phyloP scores from a whole-genome alignment of 1,140 invertebrate genomes.

The Coelopa frigida region DNA sequence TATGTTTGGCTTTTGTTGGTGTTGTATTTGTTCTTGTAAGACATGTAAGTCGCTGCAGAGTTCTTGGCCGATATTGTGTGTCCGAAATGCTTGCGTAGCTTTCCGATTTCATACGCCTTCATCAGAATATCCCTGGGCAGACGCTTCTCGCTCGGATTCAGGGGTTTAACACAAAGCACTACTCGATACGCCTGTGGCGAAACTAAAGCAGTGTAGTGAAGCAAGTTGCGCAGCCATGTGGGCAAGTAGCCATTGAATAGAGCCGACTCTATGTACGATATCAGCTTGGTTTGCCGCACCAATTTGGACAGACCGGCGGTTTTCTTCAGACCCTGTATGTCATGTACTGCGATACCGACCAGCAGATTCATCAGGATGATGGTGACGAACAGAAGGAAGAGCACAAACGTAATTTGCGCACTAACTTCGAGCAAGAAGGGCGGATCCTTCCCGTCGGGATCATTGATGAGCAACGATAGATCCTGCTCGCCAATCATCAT shows the following conservation, averaged over 20 bases:
- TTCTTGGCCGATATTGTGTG: constrained; percentile 57
- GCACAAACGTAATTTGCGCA: constrained; percentile 63
- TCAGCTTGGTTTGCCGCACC: constrained; percentile 69
- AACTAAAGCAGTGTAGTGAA: constrained; percentile 66
- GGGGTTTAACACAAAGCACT: constrained; percentile 67
- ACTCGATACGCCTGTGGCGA: constrained; percentile 69
- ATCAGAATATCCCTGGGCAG: constrained; percentile 66
- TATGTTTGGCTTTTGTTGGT: constrained; percentile 53
- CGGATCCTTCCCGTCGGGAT: constrained; percentile 55
- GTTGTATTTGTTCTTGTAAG: constrained; percentile 55
- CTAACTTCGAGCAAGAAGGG: constrained; percentile 59
- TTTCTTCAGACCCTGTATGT: constrained; percentile 70
- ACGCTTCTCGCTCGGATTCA: constrained; percentile 72
- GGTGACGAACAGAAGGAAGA: constrained; percentile 70
- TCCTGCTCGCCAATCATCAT: constrained; percentile 87
- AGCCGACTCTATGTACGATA: constrained; percentile 65
- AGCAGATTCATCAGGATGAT: constrained; percentile 76
- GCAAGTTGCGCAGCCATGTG: constrained; percentile 58
- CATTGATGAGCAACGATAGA: constrained; percentile 58
- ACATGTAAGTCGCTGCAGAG: constrained; percentile 50
- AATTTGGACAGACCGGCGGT: constrained; percentile 67
- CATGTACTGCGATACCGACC: constrained; percentile 72
- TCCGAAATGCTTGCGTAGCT: constrained; percentile 59
- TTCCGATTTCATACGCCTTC: constrained; percentile 66
- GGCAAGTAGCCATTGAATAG: constrained; percentile 64